Evolutionary conservation across 2,888 invertebrate species (phyloP).

Genomic region (Pachliopta kotzebuea): DNA sequence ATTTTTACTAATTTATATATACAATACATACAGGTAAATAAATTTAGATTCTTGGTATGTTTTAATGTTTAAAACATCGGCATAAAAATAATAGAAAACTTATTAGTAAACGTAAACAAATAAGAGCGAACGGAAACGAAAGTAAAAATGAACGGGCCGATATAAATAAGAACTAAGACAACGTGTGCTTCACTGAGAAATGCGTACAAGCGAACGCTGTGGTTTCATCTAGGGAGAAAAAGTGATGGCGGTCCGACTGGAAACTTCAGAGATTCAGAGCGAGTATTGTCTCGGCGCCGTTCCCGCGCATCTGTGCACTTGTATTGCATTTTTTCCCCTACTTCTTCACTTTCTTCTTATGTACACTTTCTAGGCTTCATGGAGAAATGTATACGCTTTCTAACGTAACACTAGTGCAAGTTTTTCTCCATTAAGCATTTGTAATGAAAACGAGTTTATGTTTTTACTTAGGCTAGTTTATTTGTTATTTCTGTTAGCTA

Average conservation of each 20-base stretch:
- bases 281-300: constrained; percentile 54
- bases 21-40: background rate
- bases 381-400: constrained; percentile 78
- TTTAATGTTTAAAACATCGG: background rate
- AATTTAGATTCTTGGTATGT: no score
- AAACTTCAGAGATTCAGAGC: constrained; percentile 56
- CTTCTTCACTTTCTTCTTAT: constrained; percentile 78
- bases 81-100: background rate
- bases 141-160: constrained; percentile 77
- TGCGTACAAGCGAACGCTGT: constrained; percentile 59
- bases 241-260: constrained; percentile 64
- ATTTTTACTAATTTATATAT: no score
- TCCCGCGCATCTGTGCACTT: constrained; percentile 60
- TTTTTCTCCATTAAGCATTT: constrained; percentile 67
- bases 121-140: constrained; percentile 78
- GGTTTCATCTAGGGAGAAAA: constrained; percentile 67
- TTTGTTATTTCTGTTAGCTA: constrained; percentile 27
- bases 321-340: constrained; percentile 67
- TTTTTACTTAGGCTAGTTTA: constrained; percentile 26
- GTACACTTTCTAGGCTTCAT: constrained; percentile 78
- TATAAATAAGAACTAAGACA: constrained; percentile 69
- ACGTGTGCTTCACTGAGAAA: constrained; percentile 62
- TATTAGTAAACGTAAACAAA: constrained; percentile 44
- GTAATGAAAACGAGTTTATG: constrained; percentile 73
- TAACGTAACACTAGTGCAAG: constrained; percentile 76